phyloP scores from a whole-genome alignment of 2,888 invertebrate genomes.

The Eupithecia subfuscata region DNA sequence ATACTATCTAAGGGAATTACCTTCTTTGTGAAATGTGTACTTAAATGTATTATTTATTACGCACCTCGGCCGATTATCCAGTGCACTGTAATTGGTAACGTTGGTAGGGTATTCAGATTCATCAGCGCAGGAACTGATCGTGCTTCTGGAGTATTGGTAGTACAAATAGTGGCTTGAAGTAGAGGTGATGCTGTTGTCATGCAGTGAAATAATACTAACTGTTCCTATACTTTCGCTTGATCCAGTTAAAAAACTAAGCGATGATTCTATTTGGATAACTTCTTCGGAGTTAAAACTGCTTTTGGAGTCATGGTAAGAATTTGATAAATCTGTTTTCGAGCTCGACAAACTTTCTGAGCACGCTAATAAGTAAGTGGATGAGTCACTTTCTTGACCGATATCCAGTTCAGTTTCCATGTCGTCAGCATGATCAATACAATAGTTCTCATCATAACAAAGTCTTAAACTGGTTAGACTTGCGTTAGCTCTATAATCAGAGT shows the following conservation, averaged over 20 bases:
- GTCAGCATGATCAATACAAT: slow-evolving; percentile 9
- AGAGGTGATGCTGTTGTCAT: slow-evolving; percentile 46
- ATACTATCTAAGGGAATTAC: neutral
- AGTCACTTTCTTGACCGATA: slow-evolving; percentile 5
- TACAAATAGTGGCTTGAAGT: slow-evolving; percentile 45
- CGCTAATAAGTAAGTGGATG: slow-evolving; percentile 36
- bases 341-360: slow-evolving; percentile 31
- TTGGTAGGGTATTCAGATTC: slow-evolving; percentile 41
- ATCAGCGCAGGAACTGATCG: slow-evolving; percentile 28
- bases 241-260: slow-evolving; percentile 50
- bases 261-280: slow-evolving; percentile 53
- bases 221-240: slow-evolving; percentile 39
- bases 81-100: slow-evolving; percentile 32
- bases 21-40: neutral
- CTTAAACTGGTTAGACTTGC: neutral
- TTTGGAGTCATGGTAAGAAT: slow-evolving; percentile 21
- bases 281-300: slow-evolving; percentile 52
- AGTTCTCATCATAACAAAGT: slow-evolving; percentile 5
- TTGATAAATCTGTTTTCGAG: slow-evolving; percentile 10
- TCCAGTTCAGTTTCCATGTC: slow-evolving; percentile 12
- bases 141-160: slow-evolving; percentile 36
- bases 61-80: slow-evolving; percentile 40
- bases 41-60: neutral
- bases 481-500: slow-evolving; percentile 18
- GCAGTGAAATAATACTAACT: slow-evolving; percentile 51